Base-by-base conservation (phyloP, 2,113 vertebrate species). In the Limnothrissa miodon region DNA sequence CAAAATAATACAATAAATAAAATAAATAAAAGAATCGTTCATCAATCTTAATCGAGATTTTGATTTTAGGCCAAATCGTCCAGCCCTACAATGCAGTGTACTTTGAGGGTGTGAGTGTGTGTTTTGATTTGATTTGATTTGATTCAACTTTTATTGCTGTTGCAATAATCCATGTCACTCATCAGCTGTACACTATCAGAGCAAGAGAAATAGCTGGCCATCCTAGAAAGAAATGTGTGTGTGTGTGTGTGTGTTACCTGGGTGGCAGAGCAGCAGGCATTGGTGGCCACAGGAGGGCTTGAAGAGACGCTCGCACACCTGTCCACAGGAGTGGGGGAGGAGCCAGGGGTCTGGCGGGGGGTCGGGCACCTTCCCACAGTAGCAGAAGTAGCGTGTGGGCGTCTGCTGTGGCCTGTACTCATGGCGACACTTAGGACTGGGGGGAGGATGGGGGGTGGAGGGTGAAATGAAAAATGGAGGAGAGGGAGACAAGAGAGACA, bases 311-410 rank as follows among this genome's bases (percentile, higher is more conserved):
- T 97, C 96, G 90, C 98, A 99, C 81, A 98, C 91, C 83, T 96
- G 95, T 79, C 98, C 98, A n/a, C 98, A 99, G 6, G 98, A 99
- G 91, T 99, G 98, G 89, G 98, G 98, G 45, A 97, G 95, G 78
- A 99, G 93, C 98, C 98, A 99, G 0, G 98, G 98, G 59, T 99
- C 97, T 39, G 96, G 81, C 0, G 94, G 81, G 39, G 98, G 98
- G 85, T 99, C 97, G 91, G 96, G 95, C 42, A 97, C 94, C 90
- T 99, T 98, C 84, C 96, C 97, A 92, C 98, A 99, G 86, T 96
- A 99, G 89, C 98, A 99, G 86, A 93, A 93, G 90, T 99, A 99
- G 36, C 94, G 94, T 85, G 87, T 95, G 62, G 98, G 98, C 7
- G 96, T 98, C 86, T 96, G 93, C 1, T 94, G 95, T 39, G 93